Evolutionary conservation across 2,113 vertebrate species (phyloP).

Genomic region (Nematolebias whitei): DNA sequence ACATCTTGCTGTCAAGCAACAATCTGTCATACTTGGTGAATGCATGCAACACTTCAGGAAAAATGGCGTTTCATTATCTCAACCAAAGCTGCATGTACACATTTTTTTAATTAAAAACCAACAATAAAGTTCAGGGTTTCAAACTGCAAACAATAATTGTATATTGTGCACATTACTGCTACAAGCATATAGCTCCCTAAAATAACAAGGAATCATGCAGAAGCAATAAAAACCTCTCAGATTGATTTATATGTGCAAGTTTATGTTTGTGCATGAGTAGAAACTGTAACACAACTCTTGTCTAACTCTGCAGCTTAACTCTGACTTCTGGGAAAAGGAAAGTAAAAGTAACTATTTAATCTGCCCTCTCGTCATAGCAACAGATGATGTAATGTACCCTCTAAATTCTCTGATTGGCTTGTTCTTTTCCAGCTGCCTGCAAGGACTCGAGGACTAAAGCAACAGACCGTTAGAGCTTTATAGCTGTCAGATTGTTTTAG

Average conservation of each 20-base stretch:
- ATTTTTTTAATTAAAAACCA: too few relatives aligned
- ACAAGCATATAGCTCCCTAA: too few relatives aligned
- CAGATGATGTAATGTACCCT: not conserved
- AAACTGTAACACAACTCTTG: not conserved
- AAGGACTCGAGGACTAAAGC: not conserved
- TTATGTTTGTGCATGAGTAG: not conserved
- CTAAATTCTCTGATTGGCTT: not conserved
- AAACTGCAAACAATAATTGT: too few relatives aligned
- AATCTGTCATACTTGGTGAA: too few relatives aligned
- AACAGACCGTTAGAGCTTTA: too few relatives aligned
- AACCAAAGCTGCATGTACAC: too few relatives aligned
- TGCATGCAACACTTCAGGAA: too few relatives aligned
- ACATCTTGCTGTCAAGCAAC: too few relatives aligned
- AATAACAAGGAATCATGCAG: not conserved
- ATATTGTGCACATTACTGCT: too few relatives aligned
- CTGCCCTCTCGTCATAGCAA: not conserved
- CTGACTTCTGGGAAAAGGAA: conserved; percentile 39
- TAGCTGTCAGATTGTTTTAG: too few relatives aligned
- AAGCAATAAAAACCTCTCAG: not conserved
- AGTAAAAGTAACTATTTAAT: conserved; percentile 37
- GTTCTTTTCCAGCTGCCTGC: not conserved
- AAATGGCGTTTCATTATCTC: too few relatives aligned
- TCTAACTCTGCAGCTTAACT: not conserved
- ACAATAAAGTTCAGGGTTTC: too few relatives aligned
- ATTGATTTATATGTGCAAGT: not conserved